Percentiles rank a stretch among this genome's conserved stretches.
Evolutionary conservation across 35 echinoderm and acorn worm genomes (phyloP).

Genomic region (Patiria miniata): DNA sequence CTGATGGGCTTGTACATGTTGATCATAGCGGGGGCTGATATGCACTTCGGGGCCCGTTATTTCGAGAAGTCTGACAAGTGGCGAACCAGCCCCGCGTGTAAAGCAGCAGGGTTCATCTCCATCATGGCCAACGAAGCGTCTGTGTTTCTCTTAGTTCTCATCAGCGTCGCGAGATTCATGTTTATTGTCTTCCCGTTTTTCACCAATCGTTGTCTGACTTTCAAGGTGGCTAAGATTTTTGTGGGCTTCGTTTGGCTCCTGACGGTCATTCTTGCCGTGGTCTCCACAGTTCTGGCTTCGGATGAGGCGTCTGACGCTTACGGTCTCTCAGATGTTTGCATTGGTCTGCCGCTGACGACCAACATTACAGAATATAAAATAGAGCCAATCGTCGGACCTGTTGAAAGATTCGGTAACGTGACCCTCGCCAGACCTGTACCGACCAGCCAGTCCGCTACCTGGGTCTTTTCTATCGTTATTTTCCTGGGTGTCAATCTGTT

Average conservation of each 20-base stretch:
- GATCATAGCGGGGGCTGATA: constrained; percentile 60
- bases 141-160: constrained; percentile 62
- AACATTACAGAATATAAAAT: constrained; percentile 37
- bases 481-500: constrained; percentile 73
- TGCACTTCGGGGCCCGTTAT: constrained; percentile 50
- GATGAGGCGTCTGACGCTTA: constrained; percentile 50
- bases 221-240: constrained; percentile 27
- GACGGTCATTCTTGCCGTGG: constrained; percentile 32
- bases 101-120: constrained; percentile 64
- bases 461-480: constrained; percentile 68
- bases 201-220: constrained; percentile 37
- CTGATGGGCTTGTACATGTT: constrained; percentile 84
- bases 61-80: constrained; percentile 55
- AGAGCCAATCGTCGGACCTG: constrained; percentile 14
- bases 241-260: constrained; percentile 41
- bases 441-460: constrained; percentile 35
- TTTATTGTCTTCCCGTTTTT: constrained; percentile 71
- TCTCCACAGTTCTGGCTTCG: constrained; percentile 36
- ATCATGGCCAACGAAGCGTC: constrained; percentile 66
- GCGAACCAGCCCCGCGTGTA: constrained; percentile 47
- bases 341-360: constrained; percentile 61
- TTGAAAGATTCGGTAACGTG: not conserved
- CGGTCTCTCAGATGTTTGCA: constrained; percentile 72
- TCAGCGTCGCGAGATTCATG: constrained; percentile 72
- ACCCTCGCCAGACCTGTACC: constrained; percentile 10